Base-by-base conservation (phyloP, 2,797 vertebrate species). In the Sphenodon punctatus region DNA sequence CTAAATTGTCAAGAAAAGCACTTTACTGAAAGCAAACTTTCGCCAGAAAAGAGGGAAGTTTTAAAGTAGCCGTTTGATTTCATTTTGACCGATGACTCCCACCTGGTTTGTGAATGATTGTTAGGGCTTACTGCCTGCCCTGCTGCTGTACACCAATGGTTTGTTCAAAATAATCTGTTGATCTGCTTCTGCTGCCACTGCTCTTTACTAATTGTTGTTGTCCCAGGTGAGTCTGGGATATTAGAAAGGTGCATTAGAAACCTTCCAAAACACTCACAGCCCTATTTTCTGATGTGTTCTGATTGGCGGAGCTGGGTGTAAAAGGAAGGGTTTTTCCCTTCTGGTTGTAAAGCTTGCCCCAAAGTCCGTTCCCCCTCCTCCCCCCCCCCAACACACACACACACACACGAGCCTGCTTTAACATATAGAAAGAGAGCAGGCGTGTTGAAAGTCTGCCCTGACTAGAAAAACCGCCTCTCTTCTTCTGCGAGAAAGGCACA, bases 81-180 rank as follows among this genome's bases (percentile, higher is more conserved):
- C 17, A 17, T 39, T 5, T 58, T 19, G 78, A 41, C 59, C 80
- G 77, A 60, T 22, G 51, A 80, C 49, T 87, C 23, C 58, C 67
- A 39, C 49, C 71, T 82, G 81, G 11, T 79, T 84, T 87, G 90
- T 89, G 71, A 87, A 63, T 27, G 64, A 56, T 64, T 53, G 75
- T 90, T 81, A 74, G 83, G 66, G 30, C 71, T 91, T 67, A 67
- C 38, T 83, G 84, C 83, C 78, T 91, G 82, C 83, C 58, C 56
- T 82, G 77, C n/a, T n/a, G n/a, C 76, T 92, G 91, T 93, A 69
- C 63, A 55, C 64, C 48, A 49, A 59, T 68, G 78, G 84, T 92
- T 51, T 51, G 93, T 93, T 95, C 94, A 95, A 95, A 68, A 68
- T n/a, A 86, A 61, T 84, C 58, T 87, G 69, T 80, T 78, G 36